phyloP scores from a whole-genome alignment of 2,888 invertebrate genomes.

The Calliphora vomitoria region DNA sequence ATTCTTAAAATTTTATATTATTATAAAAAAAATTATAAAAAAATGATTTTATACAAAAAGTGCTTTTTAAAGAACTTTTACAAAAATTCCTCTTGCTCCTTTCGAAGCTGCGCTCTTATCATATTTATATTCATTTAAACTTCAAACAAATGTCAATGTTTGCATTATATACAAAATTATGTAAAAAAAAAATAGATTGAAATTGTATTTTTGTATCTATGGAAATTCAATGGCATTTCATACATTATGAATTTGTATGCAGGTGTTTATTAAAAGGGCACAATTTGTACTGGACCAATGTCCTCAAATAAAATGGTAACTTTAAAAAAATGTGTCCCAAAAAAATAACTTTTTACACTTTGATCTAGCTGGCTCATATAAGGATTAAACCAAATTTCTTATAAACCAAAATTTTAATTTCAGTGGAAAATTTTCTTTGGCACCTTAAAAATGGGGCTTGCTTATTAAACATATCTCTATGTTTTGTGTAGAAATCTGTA shows the following conservation, averaged over 20 bases:
- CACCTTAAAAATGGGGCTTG: too few relatives aligned
- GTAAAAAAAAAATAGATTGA: conserved; percentile 23
- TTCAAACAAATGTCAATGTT: conserved; percentile 60
- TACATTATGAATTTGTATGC: neutral
- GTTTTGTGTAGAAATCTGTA: neutral
- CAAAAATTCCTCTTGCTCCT: neutral
- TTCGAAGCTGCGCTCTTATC: neutral
- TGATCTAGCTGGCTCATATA: too few relatives aligned
- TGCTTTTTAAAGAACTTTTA: neutral
- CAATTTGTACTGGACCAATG: neutral
- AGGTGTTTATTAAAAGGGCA: neutral
- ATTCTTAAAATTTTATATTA: too few relatives aligned
- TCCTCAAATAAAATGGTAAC: too few relatives aligned
- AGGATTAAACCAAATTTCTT: too few relatives aligned
- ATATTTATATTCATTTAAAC: neutral
- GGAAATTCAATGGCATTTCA: conserved; percentile 41
- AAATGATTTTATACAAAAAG: too few relatives aligned
- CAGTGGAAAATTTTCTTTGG: too few relatives aligned
- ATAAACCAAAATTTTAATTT: too few relatives aligned
- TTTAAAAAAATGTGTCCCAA: too few relatives aligned
- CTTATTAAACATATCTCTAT: too few relatives aligned
- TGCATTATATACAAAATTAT: conserved; percentile 35
- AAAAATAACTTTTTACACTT: too few relatives aligned
- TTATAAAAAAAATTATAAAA: too few relatives aligned
- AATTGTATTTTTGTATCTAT: conserved; percentile 19